These are phyloP conservation scores for Homarus americanus DNA, from an alignment of 1,140 invertebrate species.

Conservation along the genomic window DNA sequence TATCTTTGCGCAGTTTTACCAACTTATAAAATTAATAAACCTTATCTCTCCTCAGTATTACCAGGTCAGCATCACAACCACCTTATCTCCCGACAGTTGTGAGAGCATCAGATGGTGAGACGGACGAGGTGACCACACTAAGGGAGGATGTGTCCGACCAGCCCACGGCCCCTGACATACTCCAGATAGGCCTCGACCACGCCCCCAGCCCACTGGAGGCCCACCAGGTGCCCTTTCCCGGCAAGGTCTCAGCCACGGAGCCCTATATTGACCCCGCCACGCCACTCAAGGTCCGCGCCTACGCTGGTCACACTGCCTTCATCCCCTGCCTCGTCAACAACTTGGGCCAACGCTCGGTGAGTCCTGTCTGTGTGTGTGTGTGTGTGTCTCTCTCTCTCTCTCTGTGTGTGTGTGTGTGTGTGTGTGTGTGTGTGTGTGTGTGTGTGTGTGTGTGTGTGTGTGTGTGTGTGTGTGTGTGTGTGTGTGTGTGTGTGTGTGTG, in stretches of 20 bases:
- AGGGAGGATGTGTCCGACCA: neutral
- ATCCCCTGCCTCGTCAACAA: slow-evolving; percentile 57
- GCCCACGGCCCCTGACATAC: neutral
- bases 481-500: no score
- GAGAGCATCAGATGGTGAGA: slow-evolving; percentile 33
- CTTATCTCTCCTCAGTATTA: no score
- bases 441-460: no score
- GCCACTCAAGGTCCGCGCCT: slow-evolving; percentile 33
- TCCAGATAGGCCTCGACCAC: neutral
- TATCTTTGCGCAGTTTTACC: neutral
- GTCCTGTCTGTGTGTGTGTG: neutral
- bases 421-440: no score
- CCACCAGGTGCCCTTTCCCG: slow-evolving; percentile 36
- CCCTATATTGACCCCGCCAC: slow-evolving; percentile 58
- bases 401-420: no score
- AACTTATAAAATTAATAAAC: no score
- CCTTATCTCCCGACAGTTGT: neutral
- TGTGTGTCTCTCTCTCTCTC: no score
- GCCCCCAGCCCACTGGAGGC: slow-evolving; percentile 19
- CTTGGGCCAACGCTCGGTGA: slow-evolving; percentile 47
- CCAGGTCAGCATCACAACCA: neutral
- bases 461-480: no score
- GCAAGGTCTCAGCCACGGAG: slow-evolving; percentile 41
- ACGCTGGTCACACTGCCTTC: slow-evolving; percentile 46
- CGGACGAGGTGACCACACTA: slow-evolving; percentile 2